Base-by-base conservation (phyloP, 2,888 invertebrate species). In the Siphonodentalium dalli region DNA sequence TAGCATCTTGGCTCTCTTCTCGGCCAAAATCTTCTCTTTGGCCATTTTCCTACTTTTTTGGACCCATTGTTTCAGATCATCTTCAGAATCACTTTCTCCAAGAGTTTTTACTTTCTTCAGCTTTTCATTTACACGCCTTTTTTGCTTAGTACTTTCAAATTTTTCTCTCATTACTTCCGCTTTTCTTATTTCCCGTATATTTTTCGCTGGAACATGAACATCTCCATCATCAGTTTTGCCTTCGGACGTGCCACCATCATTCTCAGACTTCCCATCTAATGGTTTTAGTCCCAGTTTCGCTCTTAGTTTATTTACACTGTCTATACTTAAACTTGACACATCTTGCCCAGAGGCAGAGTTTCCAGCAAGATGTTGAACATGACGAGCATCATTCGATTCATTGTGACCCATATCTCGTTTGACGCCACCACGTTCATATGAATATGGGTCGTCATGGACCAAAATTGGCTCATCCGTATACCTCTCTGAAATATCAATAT, bases 231-330 rank as follows among this genome's bases (percentile, higher is more conserved):
- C 54, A 13, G 47, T 59, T 0, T 54, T 24, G 18, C 34, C 8
- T 4, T 38, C 44, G 33, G 20, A 15, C 15, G 85, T 85, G 3
- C 84, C 79, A 65, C 73, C 74, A 21, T 68, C 69, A 35, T 46
- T 29, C 26, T 62, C 61, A n/a, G 42, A 50, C 1, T 55, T 26
- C 11, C 90, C 83, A 71, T 94, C 90, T 3, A 98, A 84, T 0
- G 97, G 98, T 77, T 94, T 95, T 29, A 98, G 84, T 0, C 98
- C 98, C 23, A 99, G 86, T 79, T 95, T 94, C 1, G 92, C 92
- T 71, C 98, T 86, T 11, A 99, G 83, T 65, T 89, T 90, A 82
- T 96, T 96, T n/a, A n/a, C n/a, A n/a, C n/a, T n/a, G n/a, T n/a
- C n/a, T n/a, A n/a, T n/a, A n/a, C 7, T 23, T 3, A 24, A 21